Evolutionary conservation across 1,140 invertebrate genomes (phyloP).

Genomic region (Drosophila watanabei): DNA sequence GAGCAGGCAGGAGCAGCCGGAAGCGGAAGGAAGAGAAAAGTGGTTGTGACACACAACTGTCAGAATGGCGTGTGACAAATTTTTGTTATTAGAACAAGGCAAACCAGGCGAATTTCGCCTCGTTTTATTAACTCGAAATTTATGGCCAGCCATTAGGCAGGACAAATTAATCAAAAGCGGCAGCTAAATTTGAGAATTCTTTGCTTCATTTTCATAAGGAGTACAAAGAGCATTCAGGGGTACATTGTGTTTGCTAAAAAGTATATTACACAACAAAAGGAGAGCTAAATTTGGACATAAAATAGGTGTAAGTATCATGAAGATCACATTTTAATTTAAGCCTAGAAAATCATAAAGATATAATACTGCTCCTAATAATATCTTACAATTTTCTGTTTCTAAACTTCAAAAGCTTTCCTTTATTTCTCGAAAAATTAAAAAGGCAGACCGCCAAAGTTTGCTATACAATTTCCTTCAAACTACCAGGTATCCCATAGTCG

Average conservation of each 20-base stretch:
- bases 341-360: not conserved
- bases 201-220: constrained; percentile 18
- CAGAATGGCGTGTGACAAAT: constrained; percentile 75
- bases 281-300: not conserved
- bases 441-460: not conserved
- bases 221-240: not conserved
- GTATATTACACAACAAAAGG: not conserved
- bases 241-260: not conserved
- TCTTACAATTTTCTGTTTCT: too few relatives aligned
- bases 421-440: not conserved
- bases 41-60: constrained; percentile 74
- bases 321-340: too few relatives aligned
- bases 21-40: constrained; percentile 17
- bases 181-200: constrained; percentile 4
- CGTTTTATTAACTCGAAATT: constrained; percentile 81
- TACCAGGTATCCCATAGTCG: not conserved
- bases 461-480: too few relatives aligned
- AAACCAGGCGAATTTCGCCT: constrained; percentile 26
- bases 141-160: constrained; percentile 72
- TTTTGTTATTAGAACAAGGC: constrained; percentile 66
- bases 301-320: not conserved
- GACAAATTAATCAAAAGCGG: constrained; percentile 73
- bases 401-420: not conserved
- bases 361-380: fast-evolving
- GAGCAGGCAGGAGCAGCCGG: not conserved